Evolutionary conservation across 2,113 vertebrate species (phyloP), one percentile per base, ranked within the genome.

Genomic region (Emydura subglobosa): DNA sequence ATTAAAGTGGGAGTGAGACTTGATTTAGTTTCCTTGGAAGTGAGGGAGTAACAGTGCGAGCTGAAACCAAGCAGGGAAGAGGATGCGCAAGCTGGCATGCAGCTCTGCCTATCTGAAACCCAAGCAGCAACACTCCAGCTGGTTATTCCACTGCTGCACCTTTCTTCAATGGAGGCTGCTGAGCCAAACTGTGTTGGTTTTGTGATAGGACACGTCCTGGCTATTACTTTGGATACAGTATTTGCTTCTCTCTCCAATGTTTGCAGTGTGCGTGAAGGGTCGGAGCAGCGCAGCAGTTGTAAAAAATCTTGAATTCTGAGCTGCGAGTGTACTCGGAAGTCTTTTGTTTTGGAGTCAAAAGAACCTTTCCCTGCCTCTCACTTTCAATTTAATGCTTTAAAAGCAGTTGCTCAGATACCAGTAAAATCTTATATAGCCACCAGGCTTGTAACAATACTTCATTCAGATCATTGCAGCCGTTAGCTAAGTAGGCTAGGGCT

Each of bases 331-430:
- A 86, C 94, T 97, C 31, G 47, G 94, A 96, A 94, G 88, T 86
- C 95, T 92, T 97, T 97, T 97, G 95, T 98, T 96, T 78, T 51
- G 89, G 88, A 97, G 92, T 93, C 91, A 96, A 98, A 97, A 97
- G 94, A 83, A 91, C 90, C 82, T 91, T 89, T 97, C 94, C 95
- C 93, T 91, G 96, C 96, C 95, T 96, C 85, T 90, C 95, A 74
- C 94, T 96, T 97, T 87, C 79, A 76, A 95, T 93, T 91, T 80
- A 87, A 96, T 95, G 94, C 93, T 93, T 97, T 97, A 97, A 95
- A 97, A 97, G 95, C 92, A 95, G 97, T 97, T 98, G 96, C 97
- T 95, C 96, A 97, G 97, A 97, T 96, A 97, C 97, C 91, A 96
- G 97, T 96, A 90, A 97, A 95, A 97, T 93, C 92, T 93, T 81